Conservation (phyloP, 2,113 vertebrate species). For the Cavia porcellus region DNA sequence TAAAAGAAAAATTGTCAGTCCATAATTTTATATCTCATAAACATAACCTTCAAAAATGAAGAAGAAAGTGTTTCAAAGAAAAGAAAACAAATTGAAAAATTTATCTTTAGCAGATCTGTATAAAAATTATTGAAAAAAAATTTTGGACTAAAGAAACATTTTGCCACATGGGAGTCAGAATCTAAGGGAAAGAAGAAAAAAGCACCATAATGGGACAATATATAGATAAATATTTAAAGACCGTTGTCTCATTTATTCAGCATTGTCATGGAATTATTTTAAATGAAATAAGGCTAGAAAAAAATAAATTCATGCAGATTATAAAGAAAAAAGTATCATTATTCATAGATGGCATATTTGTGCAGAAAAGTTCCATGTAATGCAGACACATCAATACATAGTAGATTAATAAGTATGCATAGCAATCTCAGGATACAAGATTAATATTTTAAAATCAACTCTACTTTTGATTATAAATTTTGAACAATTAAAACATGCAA, state of each 20-base stretch:
- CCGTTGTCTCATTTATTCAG: not conserved
- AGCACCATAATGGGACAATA: not conserved
- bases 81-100: not conserved
- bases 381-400: not conserved
- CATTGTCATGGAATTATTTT: not conserved
- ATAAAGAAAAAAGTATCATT: not conserved
- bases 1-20: not conserved
- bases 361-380: not conserved
- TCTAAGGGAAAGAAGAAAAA: not conserved
- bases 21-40: not conserved
- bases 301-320: not conserved
- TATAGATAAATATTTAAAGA: not conserved
- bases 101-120: not conserved
- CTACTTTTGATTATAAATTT: not conserved
- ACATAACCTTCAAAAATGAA: not conserved
- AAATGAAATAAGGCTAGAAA: not conserved
- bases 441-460: slow-evolving; percentile 2
- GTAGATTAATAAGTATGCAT: not conserved
- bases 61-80: not conserved
- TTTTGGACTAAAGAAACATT: not conserved
- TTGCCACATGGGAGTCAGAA: not conserved
- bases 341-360: not conserved
- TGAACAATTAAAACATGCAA: not conserved
- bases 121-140: not conserved
- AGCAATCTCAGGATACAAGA: not conserved